Base-by-base conservation (phyloP, 2,888 invertebrate species). In the Drosophila yooni region DNA sequence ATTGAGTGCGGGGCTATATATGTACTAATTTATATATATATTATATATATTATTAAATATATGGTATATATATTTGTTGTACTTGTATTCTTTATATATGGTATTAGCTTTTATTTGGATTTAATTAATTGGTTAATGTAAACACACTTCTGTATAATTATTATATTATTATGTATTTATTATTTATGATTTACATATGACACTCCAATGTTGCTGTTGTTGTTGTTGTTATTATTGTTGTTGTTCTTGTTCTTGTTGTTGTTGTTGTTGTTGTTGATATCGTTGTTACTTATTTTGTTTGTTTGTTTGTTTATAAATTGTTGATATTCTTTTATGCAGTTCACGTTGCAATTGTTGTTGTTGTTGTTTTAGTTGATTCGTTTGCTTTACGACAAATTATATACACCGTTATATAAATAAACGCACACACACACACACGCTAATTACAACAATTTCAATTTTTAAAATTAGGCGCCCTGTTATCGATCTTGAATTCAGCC, bases 1-100 rank as follows among this genome's bases (percentile, higher is more conserved):
- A 75, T 89, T 76, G 77, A 77, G 89, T 85, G 85, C 81, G 85
- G 80, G 68, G 62, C 64, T 64, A 81, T 76, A 80, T 50, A 50
- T 86, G 67, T 79, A 78, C 61, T 68, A 77, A 65, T 73, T 73
- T 81, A 68, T 74, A 65, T 60, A 18, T 21, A 76, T 56, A 25
- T 78, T 74, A 60, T 75, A 70, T 62, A 57, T 66, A 78, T 63
- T 68, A 69, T 71, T 81, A 62, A 71, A 51, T 63, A 8, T 56
- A 74, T 27, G 38, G 27, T 79, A 76, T 70, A 76, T 69, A 71
- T 79, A 70, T 73, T 68, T 77, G 56, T 70, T 75, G 62, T 66
- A 68, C 58, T 78, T 65, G 68, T 80, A 51, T 48, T 66, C 53
- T 60, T 69, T 61, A 63, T 59, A 46, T 57, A 56, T 56, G 25